Evolutionary conservation across 2,797 vertebrate species (phyloP), one percentile per base, ranked within the genome.

Genomic region (Babyrousa celebensis): DNA sequence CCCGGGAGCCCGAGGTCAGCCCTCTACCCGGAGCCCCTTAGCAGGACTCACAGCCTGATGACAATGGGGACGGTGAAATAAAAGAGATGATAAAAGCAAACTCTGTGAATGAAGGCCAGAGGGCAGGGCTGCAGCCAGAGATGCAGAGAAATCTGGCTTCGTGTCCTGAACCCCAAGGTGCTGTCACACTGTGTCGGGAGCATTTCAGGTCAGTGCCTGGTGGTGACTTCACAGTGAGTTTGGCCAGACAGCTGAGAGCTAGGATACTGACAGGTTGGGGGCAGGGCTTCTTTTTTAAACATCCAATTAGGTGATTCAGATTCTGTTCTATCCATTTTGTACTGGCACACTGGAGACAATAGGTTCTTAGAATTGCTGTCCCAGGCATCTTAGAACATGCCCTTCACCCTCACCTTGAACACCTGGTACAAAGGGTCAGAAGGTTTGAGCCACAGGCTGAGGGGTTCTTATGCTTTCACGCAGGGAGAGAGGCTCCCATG

Each of bases 91-190:
- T 91, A 79, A 93, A 96, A 97, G n/a, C 27, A 0, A 96, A 85
- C 3, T 83, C 91, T 14, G 68, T 6, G 72, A 98, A 96, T 25
- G 71, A 97, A 96, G 95, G 48, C 54, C 83, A 84, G 95, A 91
- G 62, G 97, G 93, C 91, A 43, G 25, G 95, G 72, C 71, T 21
- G 32, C 43, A 27, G 92, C 9, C 75, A 80, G 71, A 14, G n/a
- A 60, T 27, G 68, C 63, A 40, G 84, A 88, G 91, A 96, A 92
- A 54, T 36, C 83, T 77, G 32, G 56, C 94, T 82, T 89, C 58
- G 62, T 0, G 9, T 56, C 36, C 96, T 65, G 94, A 84, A 93
- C 27, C 71, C 63, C 1, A 79, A 89, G 67, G 95, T 85, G 97
- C 86, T 56, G 48, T 29, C 27, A 17, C 6, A 23, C 25, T 29